These are phyloP conservation scores for Leptodactylus fuscus DNA, from an alignment of 2,113 vertebrate species.

Conservation along the genomic window DNA sequence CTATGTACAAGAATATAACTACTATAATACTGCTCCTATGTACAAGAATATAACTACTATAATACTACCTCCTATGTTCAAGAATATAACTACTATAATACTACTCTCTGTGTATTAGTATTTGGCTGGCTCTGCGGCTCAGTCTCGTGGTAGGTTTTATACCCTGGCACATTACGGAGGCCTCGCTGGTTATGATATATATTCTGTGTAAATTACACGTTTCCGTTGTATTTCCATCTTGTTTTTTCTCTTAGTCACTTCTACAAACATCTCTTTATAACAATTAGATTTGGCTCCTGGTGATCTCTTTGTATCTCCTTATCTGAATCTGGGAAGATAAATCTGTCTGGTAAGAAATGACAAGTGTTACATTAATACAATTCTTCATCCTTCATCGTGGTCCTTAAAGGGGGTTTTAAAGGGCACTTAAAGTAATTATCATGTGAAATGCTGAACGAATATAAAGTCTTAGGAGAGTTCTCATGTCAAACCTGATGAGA, in stretches of 20 bases:
- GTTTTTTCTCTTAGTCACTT: not conserved
- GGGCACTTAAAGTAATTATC: not conserved
- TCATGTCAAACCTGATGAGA: not conserved
- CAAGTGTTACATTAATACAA: not conserved
- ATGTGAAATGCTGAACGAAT: not conserved
- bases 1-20: constrained; percentile 4
- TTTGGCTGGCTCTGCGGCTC: not conserved
- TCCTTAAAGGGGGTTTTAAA: not conserved
- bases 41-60: constrained; percentile 15
- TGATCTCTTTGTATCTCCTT: not conserved
- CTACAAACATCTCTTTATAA: not conserved
- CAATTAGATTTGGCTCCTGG: not conserved
- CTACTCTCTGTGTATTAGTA: not conserved
- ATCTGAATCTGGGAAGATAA: not conserved
- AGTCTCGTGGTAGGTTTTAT: not conserved
- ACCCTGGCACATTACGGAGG: not conserved
- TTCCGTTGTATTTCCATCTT: not conserved
- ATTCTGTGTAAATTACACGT: not conserved
- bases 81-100: constrained; percentile 12
- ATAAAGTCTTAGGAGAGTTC: not conserved
- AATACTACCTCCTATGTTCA: not conserved
- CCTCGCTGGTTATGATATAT: not conserved
- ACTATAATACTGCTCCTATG: not conserved
- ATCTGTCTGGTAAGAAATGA: not conserved
- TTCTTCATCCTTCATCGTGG: no score